Evolutionary conservation across 2,113 vertebrate genomes (phyloP).

Genomic region (Micronisus gabar): DNA sequence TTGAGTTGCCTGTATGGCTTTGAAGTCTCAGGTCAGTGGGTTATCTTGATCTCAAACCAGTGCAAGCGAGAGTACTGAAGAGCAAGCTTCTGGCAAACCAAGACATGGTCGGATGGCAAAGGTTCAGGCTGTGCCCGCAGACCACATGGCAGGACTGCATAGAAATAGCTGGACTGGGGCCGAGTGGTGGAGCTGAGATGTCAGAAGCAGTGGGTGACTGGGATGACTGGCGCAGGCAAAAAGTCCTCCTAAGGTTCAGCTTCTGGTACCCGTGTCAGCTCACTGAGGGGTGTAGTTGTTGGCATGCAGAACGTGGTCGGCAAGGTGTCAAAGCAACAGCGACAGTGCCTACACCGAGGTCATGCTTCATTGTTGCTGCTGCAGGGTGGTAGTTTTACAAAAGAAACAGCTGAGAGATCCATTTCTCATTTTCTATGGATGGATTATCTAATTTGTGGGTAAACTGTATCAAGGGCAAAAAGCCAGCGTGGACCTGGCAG

Average conservation of each 20-base stretch:
- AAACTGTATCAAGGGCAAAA: neutral
- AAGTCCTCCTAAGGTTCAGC: neutral
- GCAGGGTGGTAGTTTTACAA: neutral
- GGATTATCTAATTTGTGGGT: neutral
- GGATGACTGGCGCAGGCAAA: neutral
- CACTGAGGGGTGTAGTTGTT: neutral
- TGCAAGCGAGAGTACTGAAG: neutral
- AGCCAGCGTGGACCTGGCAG: neutral
- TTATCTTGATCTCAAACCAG: neutral
- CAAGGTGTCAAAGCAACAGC: neutral
- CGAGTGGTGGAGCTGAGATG: neutral
- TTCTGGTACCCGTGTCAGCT: accelerated
- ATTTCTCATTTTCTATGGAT: neutral
- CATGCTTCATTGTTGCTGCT: neutral
- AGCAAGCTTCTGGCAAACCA: neutral
- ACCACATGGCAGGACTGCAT: accelerated
- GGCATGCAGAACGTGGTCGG: accelerated
- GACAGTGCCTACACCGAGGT: accelerated
- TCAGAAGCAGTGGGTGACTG: neutral
- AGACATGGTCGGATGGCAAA: neutral
- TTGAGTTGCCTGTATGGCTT: neutral
- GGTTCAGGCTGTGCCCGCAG: neutral
- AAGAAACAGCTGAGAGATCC: neutral
- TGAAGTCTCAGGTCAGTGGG: neutral
- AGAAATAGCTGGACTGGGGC: neutral